Percentiles rank a stretch among this genome's conserved stretches.
Evolutionary conservation across 2,113 vertebrate species (phyloP).

Genomic region (Aplodontia rufa): DNA sequence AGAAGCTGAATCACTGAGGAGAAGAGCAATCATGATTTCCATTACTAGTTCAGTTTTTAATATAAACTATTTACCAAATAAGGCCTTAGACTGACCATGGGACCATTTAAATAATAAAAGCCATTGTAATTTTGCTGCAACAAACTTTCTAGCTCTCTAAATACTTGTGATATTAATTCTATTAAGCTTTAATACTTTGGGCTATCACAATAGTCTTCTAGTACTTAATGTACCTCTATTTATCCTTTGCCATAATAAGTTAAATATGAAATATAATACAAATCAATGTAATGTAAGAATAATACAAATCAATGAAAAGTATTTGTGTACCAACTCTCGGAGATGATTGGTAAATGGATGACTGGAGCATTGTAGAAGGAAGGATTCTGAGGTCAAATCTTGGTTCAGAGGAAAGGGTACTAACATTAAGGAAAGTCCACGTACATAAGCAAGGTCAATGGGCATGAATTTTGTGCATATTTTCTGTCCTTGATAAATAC

Average conservation of each 20-base stretch:
- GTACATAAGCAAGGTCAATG: background rate
- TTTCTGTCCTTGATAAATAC: background rate
- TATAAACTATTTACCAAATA: background rate
- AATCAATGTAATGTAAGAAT: background rate
- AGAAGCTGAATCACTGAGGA: background rate
- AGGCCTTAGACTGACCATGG: background rate
- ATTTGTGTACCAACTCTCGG: background rate
- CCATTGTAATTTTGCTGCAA: background rate
- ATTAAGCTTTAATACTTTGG: background rate
- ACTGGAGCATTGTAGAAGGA: background rate
- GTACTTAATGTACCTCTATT: background rate
- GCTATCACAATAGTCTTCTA: background rate
- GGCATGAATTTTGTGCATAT: background rate
- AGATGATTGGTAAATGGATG: background rate
- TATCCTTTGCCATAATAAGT: background rate
- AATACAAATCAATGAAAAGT: background rate
- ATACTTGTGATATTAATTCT: background rate
- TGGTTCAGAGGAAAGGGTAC: background rate
- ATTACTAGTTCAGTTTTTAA: background rate
- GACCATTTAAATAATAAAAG: constrained; percentile 11
- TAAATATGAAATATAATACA: constrained; percentile 10
- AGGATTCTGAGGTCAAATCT: background rate
- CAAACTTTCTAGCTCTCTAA: background rate
- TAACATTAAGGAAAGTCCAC: background rate
- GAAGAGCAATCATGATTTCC: background rate